A percentile compares a stretch with the other conserved stretches of the same genome.
These are phyloP conservation scores for Hipparchia semele DNA, from an alignment of 2,888 invertebrate genomes.

Conservation along the genomic window DNA sequence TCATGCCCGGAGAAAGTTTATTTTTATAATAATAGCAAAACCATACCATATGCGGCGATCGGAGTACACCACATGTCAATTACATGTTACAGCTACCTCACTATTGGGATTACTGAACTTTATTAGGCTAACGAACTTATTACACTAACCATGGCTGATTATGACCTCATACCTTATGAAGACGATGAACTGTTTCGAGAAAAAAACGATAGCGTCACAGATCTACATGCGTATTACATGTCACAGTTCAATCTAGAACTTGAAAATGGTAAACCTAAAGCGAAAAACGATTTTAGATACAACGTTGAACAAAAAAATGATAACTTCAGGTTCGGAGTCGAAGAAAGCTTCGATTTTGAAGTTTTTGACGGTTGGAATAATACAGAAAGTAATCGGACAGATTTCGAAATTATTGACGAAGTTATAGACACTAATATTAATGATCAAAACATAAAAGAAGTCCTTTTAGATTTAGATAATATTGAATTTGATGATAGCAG, in stretches of 20 bases:
- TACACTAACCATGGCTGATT: constrained; percentile 66
- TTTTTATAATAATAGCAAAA: constrained; percentile 81
- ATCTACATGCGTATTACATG: constrained; percentile 79
- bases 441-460: constrained; percentile 77
- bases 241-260: constrained; percentile 77
- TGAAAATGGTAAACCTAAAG: constrained; percentile 67
- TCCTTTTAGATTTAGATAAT: constrained; percentile 69
- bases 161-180: constrained; percentile 72
- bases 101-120: constrained; percentile 72
- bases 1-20: constrained; percentile 78
- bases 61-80: constrained; percentile 72
- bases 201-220: constrained; percentile 66
- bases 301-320: constrained; percentile 57
- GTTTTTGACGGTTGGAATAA: constrained; percentile 64
- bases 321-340: constrained; percentile 67
- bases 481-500: constrained; percentile 71
- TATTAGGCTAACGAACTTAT: constrained; percentile 71
- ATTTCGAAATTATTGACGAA: constrained; percentile 70
- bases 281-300: constrained; percentile 45
- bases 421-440: constrained; percentile 69
- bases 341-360: constrained; percentile 77
- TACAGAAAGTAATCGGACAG: constrained; percentile 48
- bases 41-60: constrained; percentile 68
- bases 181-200: constrained; percentile 69
- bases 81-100: constrained; percentile 61